Base-by-base conservation (phyloP, 1,140 invertebrate species). In the Platorchestia sp. region DNA sequence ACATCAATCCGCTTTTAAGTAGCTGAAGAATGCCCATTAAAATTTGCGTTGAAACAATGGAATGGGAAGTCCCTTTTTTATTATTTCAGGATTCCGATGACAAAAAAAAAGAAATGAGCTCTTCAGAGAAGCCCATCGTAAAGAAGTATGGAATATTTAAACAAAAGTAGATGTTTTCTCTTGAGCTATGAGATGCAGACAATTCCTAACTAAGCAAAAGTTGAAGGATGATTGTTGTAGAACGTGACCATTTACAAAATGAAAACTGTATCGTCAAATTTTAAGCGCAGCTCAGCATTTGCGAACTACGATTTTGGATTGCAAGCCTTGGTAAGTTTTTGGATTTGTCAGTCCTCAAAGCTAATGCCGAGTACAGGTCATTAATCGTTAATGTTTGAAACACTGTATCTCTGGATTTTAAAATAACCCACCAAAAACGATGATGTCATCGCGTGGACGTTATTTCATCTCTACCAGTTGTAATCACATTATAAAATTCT, bases 21-120 rank as follows among this genome's bases (percentile, higher is more conserved):
- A 89, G 87, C 87, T 42, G 42, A 89, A 41, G 43, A 89, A 89
- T 27, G 87, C 41, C 87, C n/a, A 14, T 42, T 42, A 44, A 89
- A 89, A 89, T 89, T 42, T 89, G 5, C 10, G 87, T 89, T 41
- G 41, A 27, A 89, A 44, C n/a, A 89, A 5, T 89, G 14, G 14
- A 89, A 41, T 36, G 87, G 87, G 43, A 89, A 89, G 43, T 42
- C 27, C n/a, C 14, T 89, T 14, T 89, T 89, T 89, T 89, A 42
- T 89, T 41, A 19, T 44, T 44, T 0, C 1, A 14, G 41, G 86
- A 42, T 27, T 14, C 87, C 6, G 27, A 42, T 22, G 27, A 36
- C 44, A 93, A 44, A 44, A 93, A 93, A 93, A 93, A 93, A 93
- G 91, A 93, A 93, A 93, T 93, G 91, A 93, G 45, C 45, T 40